A percentile compares a stretch with the other conserved stretches of the same genome.
Evolutionary conservation across 35 echinoderm and acorn worm species (phyloP).

Genomic region (Nesometra sesokonis): DNA sequence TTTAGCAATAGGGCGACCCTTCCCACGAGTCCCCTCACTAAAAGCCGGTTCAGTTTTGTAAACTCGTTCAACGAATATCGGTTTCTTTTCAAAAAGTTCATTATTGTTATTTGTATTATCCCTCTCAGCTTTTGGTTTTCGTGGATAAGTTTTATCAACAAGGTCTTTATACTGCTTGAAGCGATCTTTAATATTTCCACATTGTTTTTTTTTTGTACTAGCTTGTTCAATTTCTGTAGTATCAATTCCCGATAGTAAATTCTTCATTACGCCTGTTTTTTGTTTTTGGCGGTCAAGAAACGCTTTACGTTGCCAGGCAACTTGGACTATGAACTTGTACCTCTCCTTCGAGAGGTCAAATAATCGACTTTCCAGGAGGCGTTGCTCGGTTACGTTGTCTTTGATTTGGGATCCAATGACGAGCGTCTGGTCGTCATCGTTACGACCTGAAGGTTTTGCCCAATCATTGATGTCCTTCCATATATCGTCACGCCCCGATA

Average conservation of each 20-base stretch:
- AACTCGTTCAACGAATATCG: conserved; percentile 42
- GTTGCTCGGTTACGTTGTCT: conserved; percentile 90
- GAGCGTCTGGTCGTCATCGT: conserved; percentile 24
- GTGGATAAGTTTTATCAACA: conserved; percentile 36
- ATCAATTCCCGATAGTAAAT: conserved; percentile 58
- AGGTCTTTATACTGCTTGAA: conserved; percentile 33
- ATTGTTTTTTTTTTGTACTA: conserved; percentile 32
- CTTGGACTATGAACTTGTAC: conserved; percentile 90
- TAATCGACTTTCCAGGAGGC: conserved; percentile 63
- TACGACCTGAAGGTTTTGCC: conserved; percentile 58
- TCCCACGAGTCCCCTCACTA: background rate
- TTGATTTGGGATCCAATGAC: conserved; percentile 76
- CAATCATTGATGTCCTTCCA: conserved; percentile 78
- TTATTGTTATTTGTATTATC: background rate
- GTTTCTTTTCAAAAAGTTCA: conserved; percentile 47
- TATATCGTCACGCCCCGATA: conserved; percentile 51
- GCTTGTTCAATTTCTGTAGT: conserved; percentile 14
- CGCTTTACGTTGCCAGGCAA: conserved; percentile 83
- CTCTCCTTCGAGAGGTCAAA: conserved; percentile 84
- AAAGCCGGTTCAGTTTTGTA: conserved; percentile 60
- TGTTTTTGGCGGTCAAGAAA: conserved; percentile 71
- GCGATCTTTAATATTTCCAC: conserved; percentile 24
- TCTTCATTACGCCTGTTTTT: conserved; percentile 88
- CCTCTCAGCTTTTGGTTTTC: conserved; percentile 15
- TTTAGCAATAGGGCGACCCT: background rate